Percentiles rank a stretch among this genome's conserved stretches.
These are phyloP conservation scores for Antennarius maculatus DNA, from an alignment of 2,797 vertebrate genomes.

Conservation along the genomic window DNA sequence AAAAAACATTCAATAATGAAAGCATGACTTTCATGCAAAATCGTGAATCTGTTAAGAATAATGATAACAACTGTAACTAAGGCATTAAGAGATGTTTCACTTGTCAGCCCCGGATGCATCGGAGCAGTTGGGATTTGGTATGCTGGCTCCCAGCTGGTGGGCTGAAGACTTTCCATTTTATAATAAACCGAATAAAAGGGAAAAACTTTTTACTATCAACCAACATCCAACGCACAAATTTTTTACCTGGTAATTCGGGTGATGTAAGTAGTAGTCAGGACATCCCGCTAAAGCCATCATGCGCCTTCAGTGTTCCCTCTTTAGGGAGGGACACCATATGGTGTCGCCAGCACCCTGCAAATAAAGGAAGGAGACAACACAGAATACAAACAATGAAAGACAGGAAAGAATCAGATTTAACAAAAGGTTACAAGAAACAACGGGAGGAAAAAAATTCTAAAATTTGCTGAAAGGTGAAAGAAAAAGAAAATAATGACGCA, in stretches of 20 bases:
- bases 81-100: too few relatives aligned
- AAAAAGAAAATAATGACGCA: not conserved
- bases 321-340: slow-evolving; percentile 54
- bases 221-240: not conserved
- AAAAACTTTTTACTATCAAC: not conserved
- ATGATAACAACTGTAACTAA: too few relatives aligned
- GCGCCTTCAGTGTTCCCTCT: slow-evolving; percentile 47
- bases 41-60: too few relatives aligned
- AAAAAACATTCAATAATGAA: too few relatives aligned
- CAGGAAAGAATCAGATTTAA: not conserved
- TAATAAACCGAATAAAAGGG: not conserved
- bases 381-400: slow-evolving; percentile 16
- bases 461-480: not conserved
- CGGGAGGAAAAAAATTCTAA: not conserved
- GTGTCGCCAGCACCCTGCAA: slow-evolving; percentile 50
- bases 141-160: too few relatives aligned
- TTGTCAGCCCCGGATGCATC: too few relatives aligned
- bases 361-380: slow-evolving; percentile 12
- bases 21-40: too few relatives aligned
- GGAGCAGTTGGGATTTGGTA: too few relatives aligned
- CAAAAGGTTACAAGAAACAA: not conserved
- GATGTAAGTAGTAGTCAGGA: slow-evolving; percentile 90
- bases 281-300: slow-evolving; percentile 93
- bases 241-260: slow-evolving; percentile 90
- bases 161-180: not conserved